Evolutionary conservation across 1,140 invertebrate species (phyloP), one percentile per base, ranked within the genome.

Genomic region (Heliconius hermathena): DNA sequence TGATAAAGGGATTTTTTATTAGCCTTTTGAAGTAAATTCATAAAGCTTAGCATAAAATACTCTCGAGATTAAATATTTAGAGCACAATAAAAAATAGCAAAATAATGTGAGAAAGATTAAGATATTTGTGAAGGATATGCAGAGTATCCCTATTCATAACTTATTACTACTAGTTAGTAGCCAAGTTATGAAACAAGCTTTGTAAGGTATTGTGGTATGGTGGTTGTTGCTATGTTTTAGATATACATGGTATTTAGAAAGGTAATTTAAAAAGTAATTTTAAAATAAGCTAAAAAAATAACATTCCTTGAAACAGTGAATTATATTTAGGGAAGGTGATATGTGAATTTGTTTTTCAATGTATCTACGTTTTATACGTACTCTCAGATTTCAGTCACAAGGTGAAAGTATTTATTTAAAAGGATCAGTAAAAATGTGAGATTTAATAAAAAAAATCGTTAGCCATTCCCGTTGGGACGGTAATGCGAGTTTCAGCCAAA

Each of bases 1-100:
- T 81, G 57, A 76, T 83, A 60, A 79, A 83, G 57, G 74, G 71
- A 81, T 74, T 81, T 81, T 76, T 76, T 76, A 76, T 76, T 76
- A 76, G 74, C 38, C 60, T 13, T 71, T 76, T 76, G 38, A 76
- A 70, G 74, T 76, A 16, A 75, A 76, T 71, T 76, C 74, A 71
- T 70, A 76, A 76, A 75, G 74, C 74, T 49, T 76, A 70, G 8
- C 73, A 52, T 26, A 54, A 76, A 71, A 76, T 71, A 49, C 8
- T 76, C n/a, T 71, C 70, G 29, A 76, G n/a, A 49, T 71, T 46
- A 46, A 41, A 76, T n/a, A 41, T 16, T 76, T 66, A n/a, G 3
- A 22, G 52, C 16, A 74, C 3, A 74, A 22, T 54, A 60, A 72
- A 72, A 46, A 26, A 11, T n/a, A 38, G 33, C 20, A 72, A 11